Base-by-base conservation (phyloP, 1,140 invertebrate species). In the Camponotus floridanus region DNA sequence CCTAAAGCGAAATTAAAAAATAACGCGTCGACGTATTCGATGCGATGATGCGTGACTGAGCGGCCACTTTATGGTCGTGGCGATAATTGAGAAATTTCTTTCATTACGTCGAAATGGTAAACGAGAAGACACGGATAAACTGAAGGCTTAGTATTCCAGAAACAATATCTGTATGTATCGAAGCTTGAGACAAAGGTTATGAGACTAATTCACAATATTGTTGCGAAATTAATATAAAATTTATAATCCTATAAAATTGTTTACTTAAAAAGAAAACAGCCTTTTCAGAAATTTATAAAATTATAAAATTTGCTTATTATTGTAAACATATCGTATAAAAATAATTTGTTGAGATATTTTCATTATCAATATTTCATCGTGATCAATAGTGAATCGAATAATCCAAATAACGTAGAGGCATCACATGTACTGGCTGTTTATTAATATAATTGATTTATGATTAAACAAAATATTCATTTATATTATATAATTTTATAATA, bases 1-100 rank as follows among this genome's bases (percentile, higher is more conserved):
- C 80, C 67, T 76, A 59, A 13, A 45, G 61, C 57, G 51, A 57
- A 89, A 91, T 88, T 90, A 90, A 92, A 90, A 90, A 93, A 92
- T 91, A 91, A 87, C 91, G 91, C 90, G 88, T 90, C 85, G 86
- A 90, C 85, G 88, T 86, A 90, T 15, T 62, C 42, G 42, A 45
- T 73, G 73, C 45, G 57, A 80, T 67, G 65, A 64, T 81, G 80
- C 73, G 85, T 78, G 83, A 71, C 57, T 21, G 62, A 62, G 36
- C 79, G 31, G 51, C 76, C 61, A 88, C 80, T 76, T 88, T 86
- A 51, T 33, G 57, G 48, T 21, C 57, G 31, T 70, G 73, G 42
- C 31, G 74, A 76, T 79, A 83, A 87, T 88, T 83, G 79, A 87
- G 80, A 85, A 88, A 87, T 86, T 71, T 81, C 64, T 86, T 70